phyloP scores from a whole-genome alignment of 1,140 invertebrate genomes.

The Eumeta japonica region DNA sequence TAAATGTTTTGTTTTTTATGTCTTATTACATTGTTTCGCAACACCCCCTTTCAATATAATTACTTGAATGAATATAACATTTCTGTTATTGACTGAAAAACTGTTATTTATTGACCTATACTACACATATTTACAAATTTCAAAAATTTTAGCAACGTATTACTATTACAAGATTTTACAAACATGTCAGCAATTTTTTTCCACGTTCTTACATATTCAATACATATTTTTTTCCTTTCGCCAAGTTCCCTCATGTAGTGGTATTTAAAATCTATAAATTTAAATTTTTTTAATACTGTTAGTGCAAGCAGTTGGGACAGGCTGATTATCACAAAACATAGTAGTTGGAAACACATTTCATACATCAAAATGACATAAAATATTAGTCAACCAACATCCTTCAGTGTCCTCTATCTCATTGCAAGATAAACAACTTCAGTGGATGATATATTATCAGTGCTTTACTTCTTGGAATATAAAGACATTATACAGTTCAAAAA shows the following conservation, averaged over 20 bases:
- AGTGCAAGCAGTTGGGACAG: slow-evolving; percentile 16
- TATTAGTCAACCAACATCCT: slow-evolving; percentile 29
- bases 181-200: slow-evolving; percentile 21
- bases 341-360: slow-evolving; percentile 13
- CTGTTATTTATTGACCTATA: slow-evolving; percentile 6
- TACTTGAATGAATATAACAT: not conserved
- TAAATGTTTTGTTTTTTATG: too few species aligned
- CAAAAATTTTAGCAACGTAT: slow-evolving; percentile 12
- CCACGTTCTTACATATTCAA: slow-evolving; percentile 17
- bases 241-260: slow-evolving; percentile 21
- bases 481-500: slow-evolving; percentile 25
- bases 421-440: slow-evolving; percentile 48
- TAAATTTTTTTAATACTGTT: slow-evolving; percentile 19
- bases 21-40: too few species aligned
- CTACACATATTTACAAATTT: slow-evolving; percentile 12
- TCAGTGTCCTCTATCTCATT: slow-evolving; percentile 29
- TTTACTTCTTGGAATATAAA: slow-evolving; percentile 44
- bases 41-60: slow-evolving; percentile 7
- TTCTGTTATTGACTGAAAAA: too few species aligned
- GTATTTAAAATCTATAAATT: slow-evolving; percentile 21
- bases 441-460: slow-evolving; percentile 31
- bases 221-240: slow-evolving; percentile 13
- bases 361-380: slow-evolving; percentile 22
- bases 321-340: slow-evolving; percentile 20
- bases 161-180: slow-evolving; percentile 16